Percentiles rank a stretch among this genome's conserved stretches.
These are phyloP conservation scores for Sebastes diaconus DNA, from an alignment of 2,797 vertebrate species.

Conservation along the genomic window DNA sequence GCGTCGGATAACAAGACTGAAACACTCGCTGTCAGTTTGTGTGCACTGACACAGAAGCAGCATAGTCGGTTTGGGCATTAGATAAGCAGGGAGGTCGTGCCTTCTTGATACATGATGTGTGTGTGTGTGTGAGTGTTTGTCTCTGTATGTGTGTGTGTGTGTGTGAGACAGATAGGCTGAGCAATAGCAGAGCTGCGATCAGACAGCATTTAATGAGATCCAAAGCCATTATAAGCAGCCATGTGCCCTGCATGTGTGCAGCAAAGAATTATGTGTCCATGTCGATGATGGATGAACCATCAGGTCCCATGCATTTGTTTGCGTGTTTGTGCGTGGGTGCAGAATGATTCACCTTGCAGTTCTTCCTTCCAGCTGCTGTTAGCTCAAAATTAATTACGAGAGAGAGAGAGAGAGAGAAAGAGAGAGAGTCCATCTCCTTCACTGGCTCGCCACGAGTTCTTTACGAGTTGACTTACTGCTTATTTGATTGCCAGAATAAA, in stretches of 20 bases:
- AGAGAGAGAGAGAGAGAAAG: conserved; percentile 8
- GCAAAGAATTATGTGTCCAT: neutral
- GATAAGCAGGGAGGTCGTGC: conserved; percentile 36
- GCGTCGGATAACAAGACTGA: conserved; percentile 13
- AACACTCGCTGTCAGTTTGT: conserved; percentile 8
- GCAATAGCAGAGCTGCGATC: conserved; percentile 46
- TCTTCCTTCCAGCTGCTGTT: conserved; percentile 64
- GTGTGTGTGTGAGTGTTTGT: neutral
- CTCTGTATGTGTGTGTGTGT: neutral
- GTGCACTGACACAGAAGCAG: conserved; percentile 28
- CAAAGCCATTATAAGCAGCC: conserved; percentile 35
- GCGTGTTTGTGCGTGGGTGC: conserved; percentile 42
- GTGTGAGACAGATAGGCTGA: conserved; percentile 21
- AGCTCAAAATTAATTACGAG: conserved; percentile 66
- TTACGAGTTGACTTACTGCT: conserved; percentile 56
- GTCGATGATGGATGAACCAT: conserved; percentile 16
- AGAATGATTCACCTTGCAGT: conserved; percentile 58
- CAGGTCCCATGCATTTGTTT: conserved; percentile 17
- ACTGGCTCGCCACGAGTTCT: conserved; percentile 46
- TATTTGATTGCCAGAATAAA: conserved; percentile 68
- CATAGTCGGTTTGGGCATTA: conserved; percentile 34
- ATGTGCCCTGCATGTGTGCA: conserved; percentile 19
- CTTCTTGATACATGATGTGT: neutral
- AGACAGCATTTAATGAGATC: conserved; percentile 56
- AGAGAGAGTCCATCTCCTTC: conserved; percentile 48